Evolutionary conservation across 2,797 vertebrate species (phyloP).

Genomic region (Argya squamiceps): DNA sequence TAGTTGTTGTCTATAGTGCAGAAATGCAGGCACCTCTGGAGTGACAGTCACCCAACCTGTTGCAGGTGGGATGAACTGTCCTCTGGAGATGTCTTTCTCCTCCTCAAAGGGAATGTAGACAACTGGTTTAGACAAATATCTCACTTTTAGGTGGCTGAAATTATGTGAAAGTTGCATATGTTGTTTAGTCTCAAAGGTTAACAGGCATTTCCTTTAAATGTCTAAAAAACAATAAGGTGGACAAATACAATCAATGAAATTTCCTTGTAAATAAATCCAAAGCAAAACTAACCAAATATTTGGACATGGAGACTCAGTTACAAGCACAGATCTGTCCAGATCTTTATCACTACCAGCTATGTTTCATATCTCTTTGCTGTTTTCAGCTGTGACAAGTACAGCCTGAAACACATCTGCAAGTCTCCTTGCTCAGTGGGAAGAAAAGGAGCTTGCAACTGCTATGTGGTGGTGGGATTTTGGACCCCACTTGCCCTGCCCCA

Average conservation of each 20-base stretch:
- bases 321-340: not conserved
- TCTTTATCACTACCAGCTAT: not conserved
- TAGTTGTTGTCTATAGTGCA: not conserved
- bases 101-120: not conserved
- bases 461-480: not conserved
- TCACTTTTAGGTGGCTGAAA: not conserved
- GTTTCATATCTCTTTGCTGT: not conserved
- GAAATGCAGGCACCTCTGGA: not conserved
- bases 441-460: not conserved
- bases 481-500: not conserved
- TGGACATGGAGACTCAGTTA: not conserved
- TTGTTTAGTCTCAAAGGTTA: not conserved
- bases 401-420: not conserved
- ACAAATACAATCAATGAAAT: not conserved
- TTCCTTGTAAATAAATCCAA: not conserved
- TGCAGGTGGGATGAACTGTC: not conserved
- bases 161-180: not conserved
- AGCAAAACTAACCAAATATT: not conserved
- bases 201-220: not conserved
- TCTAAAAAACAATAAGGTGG: not conserved
- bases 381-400: not conserved
- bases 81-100: not conserved
- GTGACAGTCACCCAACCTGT: not conserved
- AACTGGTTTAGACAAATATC: not conserved
- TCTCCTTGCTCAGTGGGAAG: not conserved